Evolutionary conservation across 2,113 vertebrate genomes (phyloP), one percentile per base, ranked within the genome.

Genomic region (Pangasianodon hypophthalmus): DNA sequence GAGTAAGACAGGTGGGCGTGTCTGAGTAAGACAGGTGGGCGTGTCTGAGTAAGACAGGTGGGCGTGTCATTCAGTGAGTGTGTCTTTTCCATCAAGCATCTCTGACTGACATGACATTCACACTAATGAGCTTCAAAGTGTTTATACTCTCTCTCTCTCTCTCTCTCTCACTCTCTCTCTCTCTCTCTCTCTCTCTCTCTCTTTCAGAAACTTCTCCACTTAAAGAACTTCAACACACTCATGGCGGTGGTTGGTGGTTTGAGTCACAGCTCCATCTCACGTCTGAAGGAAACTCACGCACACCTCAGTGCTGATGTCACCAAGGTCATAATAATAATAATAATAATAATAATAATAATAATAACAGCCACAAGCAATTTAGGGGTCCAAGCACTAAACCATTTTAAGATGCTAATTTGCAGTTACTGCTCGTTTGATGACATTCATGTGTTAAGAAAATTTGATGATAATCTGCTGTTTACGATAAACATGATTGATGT

Each of bases 201-300:
- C 75, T 71, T 41, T 89, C 94, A 99, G 98, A 99, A 99, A 93
- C 96, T 99, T 54, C 96, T 98, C 89, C 97, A 98, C 86, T 96
- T 99, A 48, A 97, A 99, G 95, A 99, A 99, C 94, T 99, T 99
- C 91, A 99, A 99, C 93, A 99, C 98, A 0, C 87, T 99, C 93
- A 99, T 99, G 98, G 97, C 98, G 0, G 98, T 99, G 92, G 98
- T 99, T 26, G 98, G 98, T 73, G 98, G 98, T 13, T 95, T 99
- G 56, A 99, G 98, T 90, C 98, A 99, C 92, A 99, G 98, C 88
- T 98, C 98, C 88, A 99, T 99, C 92, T 99, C 97, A 86, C 97
- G 98, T 84, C 96, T 99, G 87, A 99, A 99, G 92, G 98, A 99
- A 94, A 99, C 98, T 7, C 98, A 98, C 89, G 96, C 96, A 83